Conservation (phyloP, 2,797 vertebrate genomes). For the Mus minutoides region DNA sequence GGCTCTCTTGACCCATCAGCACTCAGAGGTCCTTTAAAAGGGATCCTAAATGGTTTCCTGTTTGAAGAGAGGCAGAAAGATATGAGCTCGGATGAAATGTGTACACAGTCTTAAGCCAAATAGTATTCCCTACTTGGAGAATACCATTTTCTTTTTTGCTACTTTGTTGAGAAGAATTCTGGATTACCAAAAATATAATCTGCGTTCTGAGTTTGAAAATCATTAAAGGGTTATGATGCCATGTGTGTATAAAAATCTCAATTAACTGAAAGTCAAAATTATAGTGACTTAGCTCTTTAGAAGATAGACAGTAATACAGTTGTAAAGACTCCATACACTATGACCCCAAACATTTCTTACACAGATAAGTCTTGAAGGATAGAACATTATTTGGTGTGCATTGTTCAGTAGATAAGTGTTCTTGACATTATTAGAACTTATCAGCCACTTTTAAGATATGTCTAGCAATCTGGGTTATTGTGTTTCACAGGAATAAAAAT, state of each 20-base stretch:
- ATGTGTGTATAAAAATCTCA: background rate
- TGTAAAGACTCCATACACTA: background rate
- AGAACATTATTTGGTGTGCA: background rate
- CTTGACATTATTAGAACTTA: background rate
- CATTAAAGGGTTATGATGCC: background rate
- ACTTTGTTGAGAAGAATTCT: constrained; percentile 17
- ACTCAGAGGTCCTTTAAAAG: background rate
- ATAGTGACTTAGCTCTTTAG: background rate
- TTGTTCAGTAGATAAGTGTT: background rate
- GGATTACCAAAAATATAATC: background rate
- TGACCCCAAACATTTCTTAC: background rate
- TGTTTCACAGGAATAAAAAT: constrained; percentile 26
- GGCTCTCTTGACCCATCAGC: background rate
- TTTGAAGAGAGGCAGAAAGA: constrained; percentile 42
- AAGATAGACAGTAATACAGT: background rate
- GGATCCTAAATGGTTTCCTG: constrained; percentile 68
- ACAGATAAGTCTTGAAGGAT: background rate
- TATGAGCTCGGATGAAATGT: constrained; percentile 57
- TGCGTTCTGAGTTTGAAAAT: background rate
- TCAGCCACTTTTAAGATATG: background rate
- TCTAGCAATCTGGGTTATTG: background rate
- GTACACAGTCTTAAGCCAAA: background rate
- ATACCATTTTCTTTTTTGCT: constrained; percentile 31
- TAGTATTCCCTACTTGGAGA: constrained; percentile 33
- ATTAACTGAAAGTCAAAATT: background rate